Percentiles rank a stretch among this genome's conserved stretches.
These are phyloP conservation scores for Campylomormyrus numenius DNA, from an alignment of 2,113 vertebrate genomes.

Conservation along the genomic window DNA sequence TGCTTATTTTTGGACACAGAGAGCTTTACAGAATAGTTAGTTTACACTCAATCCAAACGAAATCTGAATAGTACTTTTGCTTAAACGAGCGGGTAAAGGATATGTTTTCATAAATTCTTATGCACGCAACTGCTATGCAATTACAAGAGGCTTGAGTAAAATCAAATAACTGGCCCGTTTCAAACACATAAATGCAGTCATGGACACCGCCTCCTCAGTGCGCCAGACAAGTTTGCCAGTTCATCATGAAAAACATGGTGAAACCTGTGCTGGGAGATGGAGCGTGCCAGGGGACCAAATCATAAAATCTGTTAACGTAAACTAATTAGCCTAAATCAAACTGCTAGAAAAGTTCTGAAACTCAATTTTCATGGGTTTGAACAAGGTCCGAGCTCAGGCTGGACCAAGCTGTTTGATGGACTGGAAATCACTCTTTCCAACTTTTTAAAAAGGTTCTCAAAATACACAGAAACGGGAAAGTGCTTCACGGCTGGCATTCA, in stretches of 20 bases:
- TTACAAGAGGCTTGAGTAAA: not conserved
- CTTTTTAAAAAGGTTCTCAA: conserved; percentile 5
- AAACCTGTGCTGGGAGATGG: not conserved
- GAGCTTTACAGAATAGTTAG: not conserved
- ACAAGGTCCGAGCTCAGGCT: not conserved
- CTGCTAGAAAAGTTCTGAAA: conserved; percentile 3
- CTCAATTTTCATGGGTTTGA: not conserved
- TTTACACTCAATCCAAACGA: not conserved
- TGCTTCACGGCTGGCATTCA: not conserved
- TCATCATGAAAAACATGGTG: not conserved
- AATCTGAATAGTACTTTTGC: not conserved
- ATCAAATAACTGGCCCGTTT: not conserved
- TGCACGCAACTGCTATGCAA: not conserved
- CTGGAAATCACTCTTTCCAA: not conserved
- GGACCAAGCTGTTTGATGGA: not conserved
- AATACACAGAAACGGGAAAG: not conserved
- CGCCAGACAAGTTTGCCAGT: not conserved
- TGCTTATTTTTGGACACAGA: not conserved
- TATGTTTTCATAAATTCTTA: not conserved
- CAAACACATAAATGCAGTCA: not conserved
- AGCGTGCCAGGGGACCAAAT: not conserved
- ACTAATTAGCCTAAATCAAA: conserved; percentile 16
- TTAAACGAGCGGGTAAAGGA: not conserved
- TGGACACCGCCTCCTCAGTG: not conserved
- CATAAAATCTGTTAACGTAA: not conserved